These are phyloP conservation scores for Bradypodion pumilum DNA, from an alignment of 2,797 vertebrate species.

Conservation along the genomic window DNA sequence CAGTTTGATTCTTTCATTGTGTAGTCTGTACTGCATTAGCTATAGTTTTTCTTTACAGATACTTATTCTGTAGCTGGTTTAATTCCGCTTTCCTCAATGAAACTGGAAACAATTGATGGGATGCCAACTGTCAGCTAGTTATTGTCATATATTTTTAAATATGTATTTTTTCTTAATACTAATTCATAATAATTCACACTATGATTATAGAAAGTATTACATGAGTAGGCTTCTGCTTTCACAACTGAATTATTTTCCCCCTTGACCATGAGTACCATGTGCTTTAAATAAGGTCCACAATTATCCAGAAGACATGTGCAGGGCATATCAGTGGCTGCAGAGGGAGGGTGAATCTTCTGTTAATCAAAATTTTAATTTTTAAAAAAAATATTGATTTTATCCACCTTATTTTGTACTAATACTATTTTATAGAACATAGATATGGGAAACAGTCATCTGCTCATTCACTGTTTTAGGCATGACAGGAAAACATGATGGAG, in stretches of 20 bases:
- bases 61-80: not conserved
- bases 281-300: not conserved
- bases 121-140: not conserved
- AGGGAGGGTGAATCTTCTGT: not conserved
- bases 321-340: not conserved
- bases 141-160: not conserved
- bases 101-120: constrained; percentile 15
- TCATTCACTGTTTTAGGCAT: too few species aligned
- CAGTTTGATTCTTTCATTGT: constrained; percentile 8
- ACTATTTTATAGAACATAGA: too few species aligned
- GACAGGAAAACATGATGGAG: too few species aligned
- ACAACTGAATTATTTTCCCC: not conserved
- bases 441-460: too few species aligned
- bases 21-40: not conserved
- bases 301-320: not conserved
- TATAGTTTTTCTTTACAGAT: not conserved
- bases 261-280: not conserved
- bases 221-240: not conserved
- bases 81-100: constrained; percentile 7
- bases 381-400: too few species aligned
- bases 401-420: too few species aligned
- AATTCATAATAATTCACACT: not conserved
- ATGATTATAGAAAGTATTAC: not conserved
- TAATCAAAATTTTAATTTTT: too few species aligned
- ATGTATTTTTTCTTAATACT: not conserved